Percentiles rank a stretch among this genome's conserved stretches.
Evolutionary conservation across 1,140 invertebrate species (phyloP).

Genomic region (Nasonia longicornis): DNA sequence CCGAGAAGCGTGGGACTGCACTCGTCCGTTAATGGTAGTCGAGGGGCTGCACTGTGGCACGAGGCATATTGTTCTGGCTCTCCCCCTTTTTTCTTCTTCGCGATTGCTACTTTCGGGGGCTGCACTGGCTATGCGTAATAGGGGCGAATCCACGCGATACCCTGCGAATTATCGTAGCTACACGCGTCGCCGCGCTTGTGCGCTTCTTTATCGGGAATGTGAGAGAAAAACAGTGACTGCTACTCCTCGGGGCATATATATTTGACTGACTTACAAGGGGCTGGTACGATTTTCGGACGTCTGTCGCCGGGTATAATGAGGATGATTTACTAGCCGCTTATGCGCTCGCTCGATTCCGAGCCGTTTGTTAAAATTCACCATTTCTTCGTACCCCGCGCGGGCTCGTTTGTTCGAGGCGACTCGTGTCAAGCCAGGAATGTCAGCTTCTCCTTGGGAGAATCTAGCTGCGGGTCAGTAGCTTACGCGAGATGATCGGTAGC

Average conservation of each 20-base stretch:
- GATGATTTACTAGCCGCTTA: background rate
- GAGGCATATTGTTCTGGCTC: conserved; percentile 60
- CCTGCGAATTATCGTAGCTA: conserved; percentile 30
- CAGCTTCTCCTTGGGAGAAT: background rate
- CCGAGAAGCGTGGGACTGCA: conserved; percentile 61
- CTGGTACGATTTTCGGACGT: background rate
- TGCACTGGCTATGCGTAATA: background rate
- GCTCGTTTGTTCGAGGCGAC: too few species aligned
- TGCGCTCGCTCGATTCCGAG: background rate
- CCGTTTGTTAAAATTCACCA: background rate
- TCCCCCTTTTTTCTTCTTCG: conserved; percentile 26
- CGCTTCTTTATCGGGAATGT: background rate
- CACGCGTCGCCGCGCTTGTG: background rate
- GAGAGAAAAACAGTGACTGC: background rate
- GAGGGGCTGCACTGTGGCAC: conserved; percentile 60
- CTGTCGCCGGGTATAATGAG: background rate
- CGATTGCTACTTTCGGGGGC: conserved; percentile 1
- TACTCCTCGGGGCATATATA: background rate
- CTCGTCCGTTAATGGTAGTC: conserved; percentile 52
- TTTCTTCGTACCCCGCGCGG: background rate
- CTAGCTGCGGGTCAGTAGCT: background rate
- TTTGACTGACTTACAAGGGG: background rate
- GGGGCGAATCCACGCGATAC: conserved; percentile 11
- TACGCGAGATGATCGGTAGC: background rate
- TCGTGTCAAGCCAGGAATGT: background rate